A percentile compares a stretch with the other conserved stretches of the same genome.
Conservation (phyloP, 2,888 invertebrate species). For the Eilema griseolum region DNA sequence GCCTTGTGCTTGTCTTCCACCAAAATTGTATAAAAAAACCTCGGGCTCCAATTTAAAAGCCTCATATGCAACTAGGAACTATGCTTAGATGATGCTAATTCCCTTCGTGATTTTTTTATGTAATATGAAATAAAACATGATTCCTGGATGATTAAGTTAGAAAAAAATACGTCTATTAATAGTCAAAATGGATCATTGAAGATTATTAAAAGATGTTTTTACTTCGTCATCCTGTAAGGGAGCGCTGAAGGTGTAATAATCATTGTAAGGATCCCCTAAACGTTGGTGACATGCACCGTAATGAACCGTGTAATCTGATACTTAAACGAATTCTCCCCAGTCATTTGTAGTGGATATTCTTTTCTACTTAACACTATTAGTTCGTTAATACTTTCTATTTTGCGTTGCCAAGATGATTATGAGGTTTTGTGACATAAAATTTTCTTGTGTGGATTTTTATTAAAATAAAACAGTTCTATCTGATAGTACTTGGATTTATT, state of each 20-base stretch:
- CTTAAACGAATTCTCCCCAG: slow-evolving; percentile 15
- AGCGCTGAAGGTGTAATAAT: slow-evolving; percentile 8
- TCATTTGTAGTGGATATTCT: neutral
- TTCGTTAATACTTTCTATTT: neutral
- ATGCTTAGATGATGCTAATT: too few relatives aligned
- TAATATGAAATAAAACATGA: too few relatives aligned
- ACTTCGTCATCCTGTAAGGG: slow-evolving; percentile 12
- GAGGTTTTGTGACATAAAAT: neutral
- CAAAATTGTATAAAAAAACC: too few relatives aligned
- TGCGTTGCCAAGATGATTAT: neutral
- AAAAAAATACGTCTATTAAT: too few relatives aligned
- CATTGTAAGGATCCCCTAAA: slow-evolving; percentile 9
- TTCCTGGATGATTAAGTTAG: too few relatives aligned
- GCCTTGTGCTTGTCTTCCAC: too few relatives aligned
- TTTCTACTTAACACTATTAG: neutral
- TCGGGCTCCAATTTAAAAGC: too few relatives aligned
- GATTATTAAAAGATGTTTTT: slow-evolving; percentile 5
- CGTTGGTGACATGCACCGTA: slow-evolving; percentile 16
- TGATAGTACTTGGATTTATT: too few relatives aligned
- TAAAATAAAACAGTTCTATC: too few relatives aligned
- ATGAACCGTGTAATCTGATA: slow-evolving; percentile 23
- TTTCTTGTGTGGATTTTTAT: neutral
- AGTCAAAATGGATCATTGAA: neutral
- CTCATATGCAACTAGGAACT: too few relatives aligned
- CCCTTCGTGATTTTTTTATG: too few relatives aligned